Percentiles rank a stretch among this genome's conserved stretches.
Evolutionary conservation across 2,888 invertebrate genomes (phyloP).

Genomic region (Rotaria socialis): DNA sequence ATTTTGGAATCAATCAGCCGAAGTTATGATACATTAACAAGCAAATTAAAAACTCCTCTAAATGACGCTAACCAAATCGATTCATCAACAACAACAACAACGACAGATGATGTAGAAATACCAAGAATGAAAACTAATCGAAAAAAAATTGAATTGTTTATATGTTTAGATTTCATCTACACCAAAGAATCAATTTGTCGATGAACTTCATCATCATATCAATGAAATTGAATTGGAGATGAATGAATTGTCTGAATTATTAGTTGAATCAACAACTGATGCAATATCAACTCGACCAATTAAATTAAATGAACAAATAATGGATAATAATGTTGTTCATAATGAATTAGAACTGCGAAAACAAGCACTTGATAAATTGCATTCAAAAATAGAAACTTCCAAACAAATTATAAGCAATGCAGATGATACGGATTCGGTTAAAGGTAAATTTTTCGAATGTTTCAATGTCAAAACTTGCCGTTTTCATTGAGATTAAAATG

Average conservation of each 20-base stretch:
- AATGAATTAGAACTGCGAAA: slow-evolving; percentile 37
- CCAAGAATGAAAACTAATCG: no score
- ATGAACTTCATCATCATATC: background rate
- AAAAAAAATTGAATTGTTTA: no score
- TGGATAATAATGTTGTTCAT: slow-evolving; percentile 25
- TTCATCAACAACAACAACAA: background rate
- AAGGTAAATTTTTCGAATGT: background rate
- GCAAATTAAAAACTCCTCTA: background rate
- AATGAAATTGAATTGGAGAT: background rate
- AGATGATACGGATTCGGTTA: background rate
- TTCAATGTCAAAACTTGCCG: no score
- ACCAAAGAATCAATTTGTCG: background rate
- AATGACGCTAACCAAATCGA: background rate
- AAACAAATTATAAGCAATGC: background rate
- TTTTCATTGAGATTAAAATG: no score
- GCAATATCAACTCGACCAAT: slow-evolving; percentile 18
- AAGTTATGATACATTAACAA: background rate
- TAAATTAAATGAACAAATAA: slow-evolving; percentile 15
- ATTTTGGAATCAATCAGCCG: background rate
- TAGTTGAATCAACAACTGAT: background rate
- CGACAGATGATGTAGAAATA: background rate
- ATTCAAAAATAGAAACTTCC: background rate
- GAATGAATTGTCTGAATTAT: slow-evolving; percentile 15
- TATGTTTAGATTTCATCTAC: background rate
- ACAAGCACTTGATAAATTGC: background rate